Base-by-base conservation (phyloP, 2,113 vertebrate genomes). In the Podarcis raffonei region DNA sequence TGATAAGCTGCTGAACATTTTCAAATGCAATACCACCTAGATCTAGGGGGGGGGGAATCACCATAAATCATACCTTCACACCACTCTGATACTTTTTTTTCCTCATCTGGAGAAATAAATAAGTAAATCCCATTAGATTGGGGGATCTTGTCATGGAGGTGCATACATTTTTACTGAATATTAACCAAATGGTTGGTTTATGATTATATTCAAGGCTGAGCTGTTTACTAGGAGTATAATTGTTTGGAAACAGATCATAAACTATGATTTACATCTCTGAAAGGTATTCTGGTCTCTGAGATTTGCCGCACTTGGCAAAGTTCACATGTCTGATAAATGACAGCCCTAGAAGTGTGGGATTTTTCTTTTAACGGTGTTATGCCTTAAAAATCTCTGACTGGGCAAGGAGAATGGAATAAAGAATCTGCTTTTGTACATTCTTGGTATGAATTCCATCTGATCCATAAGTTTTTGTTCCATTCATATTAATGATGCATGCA, bases 201-300 rank as follows among this genome's bases (percentile, higher is more conserved):
- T 93, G 94, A 90, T 93, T 94, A 92, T 91, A 95, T 91, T 94
- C 93, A 95, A 93, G 93, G 90, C 91, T 93, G 93, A 91, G 94
- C 93, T 92, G 93, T 92, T 94, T 95, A 92, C 90, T 92, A 92
- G 90, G 90, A 94, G 90, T 94, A 95, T 94, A 95, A 94, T 94
- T 92, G 92, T 93, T 88, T 91, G 94, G 91, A 94, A 91, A 87
- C 84, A 42, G 32, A 93, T 95, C 88, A 91, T 92, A 95, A 96
- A 94, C 94, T 94, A 94, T 93, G 94, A 94, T 95, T 94, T 94
- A 93, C 94, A 91, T 91, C 92, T 88, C 89, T 94, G 94, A 95
- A 94, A 95, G 91, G 89, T 93, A 95, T 95, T 95, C 93, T 95
- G 94, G 92, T 94, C 92, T 95, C 92, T 94, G 94, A 92, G 94